These are phyloP conservation scores for Pterostichus madidus DNA, from an alignment of 2,888 invertebrate genomes.

Conservation along the genomic window DNA sequence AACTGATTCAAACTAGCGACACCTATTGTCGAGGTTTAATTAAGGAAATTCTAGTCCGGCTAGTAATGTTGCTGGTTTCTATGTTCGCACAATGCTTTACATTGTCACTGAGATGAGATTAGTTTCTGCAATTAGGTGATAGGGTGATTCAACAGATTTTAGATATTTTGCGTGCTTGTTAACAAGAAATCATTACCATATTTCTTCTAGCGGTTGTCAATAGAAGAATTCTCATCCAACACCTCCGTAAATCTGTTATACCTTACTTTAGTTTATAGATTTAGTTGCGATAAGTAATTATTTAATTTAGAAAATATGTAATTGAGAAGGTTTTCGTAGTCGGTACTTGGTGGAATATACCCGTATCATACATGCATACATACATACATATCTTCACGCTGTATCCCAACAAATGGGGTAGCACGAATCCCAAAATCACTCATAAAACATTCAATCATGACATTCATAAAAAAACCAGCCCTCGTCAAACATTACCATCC, in stretches of 20 bases:
- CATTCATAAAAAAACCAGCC: too few relatives aligned
- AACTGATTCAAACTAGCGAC: slow-evolving; percentile 53
- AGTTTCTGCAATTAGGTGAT: slow-evolving; percentile 38
- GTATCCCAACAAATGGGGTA: too few relatives aligned
- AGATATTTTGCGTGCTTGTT: slow-evolving; percentile 1
- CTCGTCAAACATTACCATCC: too few relatives aligned
- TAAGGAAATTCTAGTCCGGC: slow-evolving; percentile 41
- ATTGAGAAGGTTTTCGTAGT: too few relatives aligned
- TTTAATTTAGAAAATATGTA: neutral
- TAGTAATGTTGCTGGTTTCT: neutral
- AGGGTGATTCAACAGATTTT: slow-evolving; percentile 24
- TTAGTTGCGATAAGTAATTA: neutral
- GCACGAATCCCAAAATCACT: too few relatives aligned
- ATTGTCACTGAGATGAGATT: slow-evolving; percentile 9
- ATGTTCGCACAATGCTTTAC: neutral
- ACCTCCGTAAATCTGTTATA: slow-evolving; percentile 13
- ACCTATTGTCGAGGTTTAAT: slow-evolving; percentile 58
- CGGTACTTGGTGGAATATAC: too few relatives aligned
- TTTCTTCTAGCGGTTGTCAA: neutral
- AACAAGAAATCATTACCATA: slow-evolving; percentile 3
- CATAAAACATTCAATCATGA: too few relatives aligned
- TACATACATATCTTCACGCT: too few relatives aligned
- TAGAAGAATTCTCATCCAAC: slow-evolving; percentile 5
- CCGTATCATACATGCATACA: too few relatives aligned
- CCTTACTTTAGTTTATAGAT: neutral